These are phyloP conservation scores for Pocillopora verrucosa DNA, from an alignment of 64 coral and sea anemone genomes.

Conservation along the genomic window DNA sequence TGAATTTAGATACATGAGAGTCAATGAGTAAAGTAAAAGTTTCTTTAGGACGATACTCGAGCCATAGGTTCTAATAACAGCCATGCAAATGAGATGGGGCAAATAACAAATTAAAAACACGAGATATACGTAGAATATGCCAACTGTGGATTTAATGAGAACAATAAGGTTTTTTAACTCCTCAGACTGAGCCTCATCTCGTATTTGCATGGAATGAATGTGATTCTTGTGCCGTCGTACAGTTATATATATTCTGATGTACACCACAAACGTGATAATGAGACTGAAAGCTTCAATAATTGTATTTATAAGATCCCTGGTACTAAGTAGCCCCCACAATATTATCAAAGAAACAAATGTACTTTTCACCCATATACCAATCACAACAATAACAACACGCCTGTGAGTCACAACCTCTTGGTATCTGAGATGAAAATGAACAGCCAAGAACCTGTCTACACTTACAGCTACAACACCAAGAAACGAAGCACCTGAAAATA, in stretches of 20 bases:
- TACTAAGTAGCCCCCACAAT: not conserved
- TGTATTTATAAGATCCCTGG: not conserved
- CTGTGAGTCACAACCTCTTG: not conserved
- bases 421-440: constrained; percentile 4
- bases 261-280: not conserved
- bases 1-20: not conserved
- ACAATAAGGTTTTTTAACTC: not conserved
- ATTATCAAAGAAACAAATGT: not conserved
- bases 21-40: not conserved
- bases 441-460: not conserved
- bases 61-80: not conserved
- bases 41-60: not conserved
- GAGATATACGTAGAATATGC: not conserved
- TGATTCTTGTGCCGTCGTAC: constrained; percentile 1
- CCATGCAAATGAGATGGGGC: not conserved
- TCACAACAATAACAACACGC: not conserved
- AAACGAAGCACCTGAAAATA: not conserved
- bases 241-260: not conserved
- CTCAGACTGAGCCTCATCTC: not conserved
- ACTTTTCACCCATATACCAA: not conserved
- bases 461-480: not conserved
- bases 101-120: not conserved
- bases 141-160: not conserved
- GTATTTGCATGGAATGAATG: not conserved
- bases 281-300: not conserved